These are phyloP conservation scores for Eptesicus fuscus DNA, from an alignment of 2,113 vertebrate species.

Conservation along the genomic window DNA sequence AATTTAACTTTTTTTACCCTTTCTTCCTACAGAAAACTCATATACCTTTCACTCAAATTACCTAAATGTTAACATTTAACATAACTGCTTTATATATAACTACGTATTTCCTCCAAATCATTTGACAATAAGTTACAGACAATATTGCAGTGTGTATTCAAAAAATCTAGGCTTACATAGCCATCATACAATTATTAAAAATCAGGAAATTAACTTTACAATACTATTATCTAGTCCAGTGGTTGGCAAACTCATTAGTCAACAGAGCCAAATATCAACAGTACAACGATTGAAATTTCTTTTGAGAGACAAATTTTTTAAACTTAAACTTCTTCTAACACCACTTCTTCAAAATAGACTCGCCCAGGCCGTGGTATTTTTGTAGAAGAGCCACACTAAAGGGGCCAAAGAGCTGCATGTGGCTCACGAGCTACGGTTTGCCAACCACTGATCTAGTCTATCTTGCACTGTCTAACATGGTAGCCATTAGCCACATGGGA, in stretches of 20 bases:
- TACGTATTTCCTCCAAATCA: background rate
- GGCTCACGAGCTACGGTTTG: too few species aligned
- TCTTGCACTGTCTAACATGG: background rate
- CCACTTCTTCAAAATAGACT: too few species aligned
- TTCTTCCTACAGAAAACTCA: background rate
- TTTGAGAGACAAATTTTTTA: too few species aligned
- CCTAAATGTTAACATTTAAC: background rate
- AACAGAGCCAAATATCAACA: too few species aligned
- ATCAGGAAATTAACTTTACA: background rate
- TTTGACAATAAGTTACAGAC: background rate
- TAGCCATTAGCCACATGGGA: background rate
- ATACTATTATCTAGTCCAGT: background rate
- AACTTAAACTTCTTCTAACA: too few species aligned
- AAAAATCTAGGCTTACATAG: background rate
- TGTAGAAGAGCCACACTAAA: too few species aligned
- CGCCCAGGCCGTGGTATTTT: too few species aligned
- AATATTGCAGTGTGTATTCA: background rate
- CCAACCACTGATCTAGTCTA: background rate
- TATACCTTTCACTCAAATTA: background rate
- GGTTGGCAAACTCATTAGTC: too few species aligned
- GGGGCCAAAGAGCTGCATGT: too few species aligned
- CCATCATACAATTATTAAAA: background rate
- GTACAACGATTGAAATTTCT: too few species aligned
- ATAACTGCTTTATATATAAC: background rate
- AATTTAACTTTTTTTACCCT: background rate